Conservation (phyloP, 2,888 invertebrate species). For the Hypolimnas misippus region DNA sequence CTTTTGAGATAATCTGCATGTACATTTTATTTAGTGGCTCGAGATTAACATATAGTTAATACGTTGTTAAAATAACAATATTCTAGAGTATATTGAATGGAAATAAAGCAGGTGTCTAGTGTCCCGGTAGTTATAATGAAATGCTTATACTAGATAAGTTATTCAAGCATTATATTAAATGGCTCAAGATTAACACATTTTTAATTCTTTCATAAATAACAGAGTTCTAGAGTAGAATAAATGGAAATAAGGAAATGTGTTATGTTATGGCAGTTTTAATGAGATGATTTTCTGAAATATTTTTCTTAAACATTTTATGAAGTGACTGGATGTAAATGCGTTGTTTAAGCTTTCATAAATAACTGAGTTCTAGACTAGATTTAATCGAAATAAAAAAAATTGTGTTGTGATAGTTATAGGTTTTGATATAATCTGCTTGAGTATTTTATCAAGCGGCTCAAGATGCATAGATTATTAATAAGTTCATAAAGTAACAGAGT, state of each 20-base stretch:
- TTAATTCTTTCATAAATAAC: background rate
- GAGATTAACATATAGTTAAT: no score
- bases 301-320: slow-evolving; percentile 24
- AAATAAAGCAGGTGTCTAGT: no score
- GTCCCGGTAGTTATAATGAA: no score
- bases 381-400: no score
- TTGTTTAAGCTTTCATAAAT: background rate
- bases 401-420: no score
- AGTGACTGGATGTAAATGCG: slow-evolving; percentile 8
- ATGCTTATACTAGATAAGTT: no score
- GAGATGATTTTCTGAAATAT: slow-evolving; percentile 20
- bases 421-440: slow-evolving; percentile 17
- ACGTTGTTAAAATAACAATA: no score
- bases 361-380: no score
- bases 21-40: slow-evolving; percentile 22
- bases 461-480: background rate
- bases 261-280: slow-evolving; percentile 19
- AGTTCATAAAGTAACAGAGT: no score
- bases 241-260: no score
- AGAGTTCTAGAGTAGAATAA: no score
- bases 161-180: slow-evolving; percentile 22
- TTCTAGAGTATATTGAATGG: no score
- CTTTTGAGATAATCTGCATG: slow-evolving; percentile 18
- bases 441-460: slow-evolving; percentile 22
- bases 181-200: slow-evolving; percentile 3